phyloP scores from a whole-genome alignment of 2,113 vertebrate genomes.

The Panthera uncia region DNA sequence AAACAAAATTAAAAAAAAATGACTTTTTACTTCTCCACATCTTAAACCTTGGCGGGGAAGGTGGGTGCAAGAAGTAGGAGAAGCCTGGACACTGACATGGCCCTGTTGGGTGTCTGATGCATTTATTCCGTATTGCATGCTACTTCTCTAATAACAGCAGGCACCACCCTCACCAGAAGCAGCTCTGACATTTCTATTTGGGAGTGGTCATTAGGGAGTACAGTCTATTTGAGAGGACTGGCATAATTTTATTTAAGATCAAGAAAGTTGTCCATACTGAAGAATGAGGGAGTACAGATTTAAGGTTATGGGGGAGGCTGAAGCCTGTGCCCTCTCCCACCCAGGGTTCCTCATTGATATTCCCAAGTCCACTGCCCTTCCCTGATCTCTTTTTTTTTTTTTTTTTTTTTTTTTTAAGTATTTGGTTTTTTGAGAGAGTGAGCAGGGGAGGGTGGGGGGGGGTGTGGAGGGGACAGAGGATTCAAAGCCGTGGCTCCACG shows the following conservation, averaged over 20 bases:
- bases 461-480: no score
- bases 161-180: neutral
- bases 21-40: neutral
- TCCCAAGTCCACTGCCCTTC: neutral
- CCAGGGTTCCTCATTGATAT: rapidly evolving
- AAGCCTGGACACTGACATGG: neutral
- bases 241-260: neutral
- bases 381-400: no score
- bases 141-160: no score
- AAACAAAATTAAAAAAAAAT: neutral
- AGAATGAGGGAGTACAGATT: neutral
- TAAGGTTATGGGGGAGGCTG: neutral
- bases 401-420: no score
- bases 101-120: neutral
- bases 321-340: neutral
- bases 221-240: neutral
- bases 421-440: no score
- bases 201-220: neutral
- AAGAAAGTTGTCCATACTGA: neutral
- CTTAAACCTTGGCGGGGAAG: neutral
- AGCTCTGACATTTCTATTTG: neutral
- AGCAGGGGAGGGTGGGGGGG: no score
- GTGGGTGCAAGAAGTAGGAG: no score
- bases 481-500: no score
- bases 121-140: neutral